phyloP scores from a whole-genome alignment of 1,140 invertebrate species.

The Tribolium castaneum region DNA sequence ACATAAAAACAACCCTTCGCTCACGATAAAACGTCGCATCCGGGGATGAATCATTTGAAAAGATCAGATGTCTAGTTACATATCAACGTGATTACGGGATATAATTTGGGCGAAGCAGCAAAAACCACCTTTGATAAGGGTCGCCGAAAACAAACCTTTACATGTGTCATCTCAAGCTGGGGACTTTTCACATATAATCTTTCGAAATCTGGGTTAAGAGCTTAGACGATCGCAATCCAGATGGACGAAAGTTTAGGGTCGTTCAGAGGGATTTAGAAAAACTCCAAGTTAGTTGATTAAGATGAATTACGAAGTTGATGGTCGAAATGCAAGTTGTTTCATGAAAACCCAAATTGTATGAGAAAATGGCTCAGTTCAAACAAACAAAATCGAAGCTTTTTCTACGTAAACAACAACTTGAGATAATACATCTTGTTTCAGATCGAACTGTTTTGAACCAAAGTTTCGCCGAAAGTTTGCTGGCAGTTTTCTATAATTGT shows the following conservation, averaged over 20 bases:
- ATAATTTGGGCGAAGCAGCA: neutral
- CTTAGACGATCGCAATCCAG: neutral
- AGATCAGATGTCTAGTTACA: neutral
- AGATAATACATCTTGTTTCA: neutral
- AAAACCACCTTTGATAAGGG: constrained; percentile 21
- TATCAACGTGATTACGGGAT: neutral
- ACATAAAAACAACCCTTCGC: neutral
- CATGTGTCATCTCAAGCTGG: constrained; percentile 12
- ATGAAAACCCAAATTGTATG: neutral
- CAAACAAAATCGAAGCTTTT: neutral
- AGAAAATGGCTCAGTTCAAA: neutral
- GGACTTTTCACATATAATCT: neutral
- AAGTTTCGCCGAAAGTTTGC: no score
- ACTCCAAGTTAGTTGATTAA: constrained; percentile 18
- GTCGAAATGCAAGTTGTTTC: neutral
- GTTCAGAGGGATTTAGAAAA: constrained; percentile 1
- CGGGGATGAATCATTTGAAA: neutral
- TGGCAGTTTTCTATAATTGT: no score
- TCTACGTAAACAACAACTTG: neutral
- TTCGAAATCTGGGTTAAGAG: constrained; percentile 6
- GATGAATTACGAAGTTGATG: neutral
- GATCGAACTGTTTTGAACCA: neutral
- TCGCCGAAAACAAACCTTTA: constrained; percentile 2
- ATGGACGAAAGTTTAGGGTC: constrained; percentile 13
- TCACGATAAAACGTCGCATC: no score